Percentiles rank a stretch among this genome's conserved stretches.
Evolutionary conservation across 37 sponge, comb jelly and placozoan genomes (phyloP).

Genomic region (Hormiphora californensis): DNA sequence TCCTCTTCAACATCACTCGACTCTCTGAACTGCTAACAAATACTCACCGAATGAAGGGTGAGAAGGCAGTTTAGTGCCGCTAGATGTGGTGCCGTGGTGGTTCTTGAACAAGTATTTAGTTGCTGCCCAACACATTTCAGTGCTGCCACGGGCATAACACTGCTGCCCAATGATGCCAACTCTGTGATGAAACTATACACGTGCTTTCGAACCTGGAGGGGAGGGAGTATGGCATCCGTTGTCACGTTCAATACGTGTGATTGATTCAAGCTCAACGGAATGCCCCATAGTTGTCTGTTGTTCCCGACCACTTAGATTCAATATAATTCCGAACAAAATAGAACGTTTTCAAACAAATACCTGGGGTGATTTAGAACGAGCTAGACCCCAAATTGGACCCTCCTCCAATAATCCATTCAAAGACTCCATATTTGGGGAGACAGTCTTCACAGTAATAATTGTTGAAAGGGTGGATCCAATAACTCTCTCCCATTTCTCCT

Average conservation of each 20-base stretch:
- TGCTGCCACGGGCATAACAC: not conserved
- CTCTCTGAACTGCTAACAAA: too few relatives aligned
- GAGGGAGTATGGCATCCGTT: too few relatives aligned
- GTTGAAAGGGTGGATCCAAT: not conserved
- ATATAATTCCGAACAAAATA: too few relatives aligned
- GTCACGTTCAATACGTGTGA: too few relatives aligned
- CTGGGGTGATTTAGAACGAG: not conserved
- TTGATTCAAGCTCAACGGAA: too few relatives aligned
- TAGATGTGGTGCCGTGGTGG: not conserved
- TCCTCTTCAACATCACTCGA: too few relatives aligned
- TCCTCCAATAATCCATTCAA: not conserved
- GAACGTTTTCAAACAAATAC: too few relatives aligned
- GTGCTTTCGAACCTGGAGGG: conserved; percentile 26
- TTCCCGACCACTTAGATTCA: too few relatives aligned
- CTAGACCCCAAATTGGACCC: not conserved
- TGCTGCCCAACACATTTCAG: conserved; percentile 7
- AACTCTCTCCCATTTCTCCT: conserved; percentile 33
- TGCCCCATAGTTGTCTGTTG: too few relatives aligned
- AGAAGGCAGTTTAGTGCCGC: too few relatives aligned
- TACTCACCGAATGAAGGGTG: too few relatives aligned
- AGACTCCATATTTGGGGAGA: not conserved
- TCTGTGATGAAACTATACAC: conserved; percentile 7
- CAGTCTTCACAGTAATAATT: not conserved
- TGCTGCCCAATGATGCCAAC: not conserved
- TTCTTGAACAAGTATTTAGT: not conserved